Base-by-base conservation (phyloP, 2,888 invertebrate genomes). In the Drosophila neoperkinsi region DNA sequence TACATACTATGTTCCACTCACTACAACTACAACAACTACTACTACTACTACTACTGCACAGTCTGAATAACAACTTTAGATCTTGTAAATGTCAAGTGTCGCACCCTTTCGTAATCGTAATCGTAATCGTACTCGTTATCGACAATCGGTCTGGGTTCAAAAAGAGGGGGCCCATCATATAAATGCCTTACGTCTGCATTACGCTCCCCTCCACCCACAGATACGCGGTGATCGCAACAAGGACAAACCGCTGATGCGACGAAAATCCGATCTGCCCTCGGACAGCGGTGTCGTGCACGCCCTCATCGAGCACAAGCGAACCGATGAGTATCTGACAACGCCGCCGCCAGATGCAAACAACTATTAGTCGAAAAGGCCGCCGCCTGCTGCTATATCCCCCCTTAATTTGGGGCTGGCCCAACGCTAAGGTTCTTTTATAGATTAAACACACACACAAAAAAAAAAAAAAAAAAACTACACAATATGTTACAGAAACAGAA, bases 181-280 rank as follows among this genome's bases (percentile, higher is more conserved):
- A 62, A 81, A 81, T 77, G 78, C 52, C 53, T 77, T 72, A 81
- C 64, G 78, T 69, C 50, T 81, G 78, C 81, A 80, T 77, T 77
- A 72, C 64, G 83, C 84, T 84, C 55, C 76, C 66, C 79, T 82
- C 63, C 41, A 73, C 86, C 77, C 87, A 84, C 88, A 91, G 91
- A 86, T 92, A 79, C 92, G 91, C 64, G 91, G 92, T 92, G 94
- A 94, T 86, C 95, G 95, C 93, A 95, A 95, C 94, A 96, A 95
- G 94, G 97, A 95, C 93, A 97, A 97, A 94, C 98, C 98, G 61
- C 94, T 99, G 84, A 95, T 99, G 80, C 96, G 98, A 94, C 96
- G 98, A 94, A 99, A 99, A 94, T 98, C 98, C 21, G 98, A 99
- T 93, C 94, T 99, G 92, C 99, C 99, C 55, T 97, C 98, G 91